phyloP scores from a whole-genome alignment of 2,888 invertebrate species.

The Odontocerum albicorne region DNA sequence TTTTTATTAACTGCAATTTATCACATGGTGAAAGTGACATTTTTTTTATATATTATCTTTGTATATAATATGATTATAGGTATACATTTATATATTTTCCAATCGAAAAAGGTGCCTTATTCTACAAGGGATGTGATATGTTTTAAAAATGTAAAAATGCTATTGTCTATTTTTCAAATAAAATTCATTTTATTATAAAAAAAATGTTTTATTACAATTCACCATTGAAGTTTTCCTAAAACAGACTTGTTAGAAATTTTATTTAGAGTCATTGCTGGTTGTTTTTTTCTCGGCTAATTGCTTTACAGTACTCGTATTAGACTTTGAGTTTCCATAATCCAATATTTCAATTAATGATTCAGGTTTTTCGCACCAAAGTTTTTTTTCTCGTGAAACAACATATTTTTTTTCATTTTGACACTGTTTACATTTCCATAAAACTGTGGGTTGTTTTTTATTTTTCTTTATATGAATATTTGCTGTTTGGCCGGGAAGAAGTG shows the following conservation, averaged over 20 bases:
- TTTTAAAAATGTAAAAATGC: slow-evolving; percentile 21
- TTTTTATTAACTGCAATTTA: too few relatives aligned
- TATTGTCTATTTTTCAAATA: slow-evolving; percentile 29
- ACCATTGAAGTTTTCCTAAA: neutral
- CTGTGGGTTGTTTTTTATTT: slow-evolving; percentile 46
- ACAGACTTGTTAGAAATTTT: neutral
- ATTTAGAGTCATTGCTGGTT: neutral
- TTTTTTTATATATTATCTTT: too few relatives aligned
- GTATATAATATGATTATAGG: too few relatives aligned
- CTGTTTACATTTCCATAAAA: slow-evolving; percentile 53
- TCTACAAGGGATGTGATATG: slow-evolving; percentile 28
- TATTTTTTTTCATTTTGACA: slow-evolving; percentile 43
- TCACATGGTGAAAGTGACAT: too few relatives aligned
- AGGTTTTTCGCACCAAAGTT: slow-evolving; percentile 56
- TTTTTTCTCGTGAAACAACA: slow-evolving; percentile 44
- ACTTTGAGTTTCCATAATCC: slow-evolving; percentile 4
- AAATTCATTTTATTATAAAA: slow-evolving; percentile 23
- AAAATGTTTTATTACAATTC: slow-evolving; percentile 2
- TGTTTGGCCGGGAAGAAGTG: slow-evolving; percentile 55
- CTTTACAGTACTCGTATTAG: neutral
- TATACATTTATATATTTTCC: slow-evolving; percentile 13
- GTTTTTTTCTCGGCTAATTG: neutral
- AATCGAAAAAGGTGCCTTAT: slow-evolving; percentile 28
- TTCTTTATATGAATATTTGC: slow-evolving; percentile 54
- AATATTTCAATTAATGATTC: slow-evolving; percentile 53